phyloP scores from a whole-genome alignment of 2,888 invertebrate genomes.

The Plebejus melissa region DNA sequence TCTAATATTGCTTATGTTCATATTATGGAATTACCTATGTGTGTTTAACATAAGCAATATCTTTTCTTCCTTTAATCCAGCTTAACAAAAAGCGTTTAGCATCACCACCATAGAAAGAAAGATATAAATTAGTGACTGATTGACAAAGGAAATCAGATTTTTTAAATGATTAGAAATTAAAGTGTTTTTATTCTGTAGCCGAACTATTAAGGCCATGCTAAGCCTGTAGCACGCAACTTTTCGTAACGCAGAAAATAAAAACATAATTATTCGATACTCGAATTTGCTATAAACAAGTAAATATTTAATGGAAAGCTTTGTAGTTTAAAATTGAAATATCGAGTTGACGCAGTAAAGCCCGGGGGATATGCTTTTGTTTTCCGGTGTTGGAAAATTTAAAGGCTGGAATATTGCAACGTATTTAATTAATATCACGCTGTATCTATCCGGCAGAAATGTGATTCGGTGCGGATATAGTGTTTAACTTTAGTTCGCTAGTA shows the following conservation, averaged over 20 bases:
- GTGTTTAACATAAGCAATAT: not conserved
- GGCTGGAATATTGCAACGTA: not conserved
- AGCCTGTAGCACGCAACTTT: not conserved
- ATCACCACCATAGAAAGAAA: not conserved
- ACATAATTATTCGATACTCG: not conserved
- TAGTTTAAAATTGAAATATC: not conserved
- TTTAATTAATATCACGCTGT: not conserved
- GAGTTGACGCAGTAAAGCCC: not conserved
- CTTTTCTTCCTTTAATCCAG: not conserved
- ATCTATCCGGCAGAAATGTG: not conserved
- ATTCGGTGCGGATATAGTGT: not conserved
- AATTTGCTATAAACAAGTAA: not conserved
- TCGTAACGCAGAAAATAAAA: not conserved
- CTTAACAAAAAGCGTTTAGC: not conserved
- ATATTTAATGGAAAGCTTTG: not conserved
- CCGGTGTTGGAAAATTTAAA: not conserved
- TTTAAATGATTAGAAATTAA: too few species aligned
- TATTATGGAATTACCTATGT: not conserved
- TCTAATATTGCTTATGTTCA: not conserved
- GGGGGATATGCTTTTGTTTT: not conserved
- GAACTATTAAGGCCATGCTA: not conserved
- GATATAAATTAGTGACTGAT: not conserved
- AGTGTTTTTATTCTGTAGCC: too few species aligned
- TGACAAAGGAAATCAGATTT: not conserved
- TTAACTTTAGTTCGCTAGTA: not conserved